Evolutionary conservation across 2,113 vertebrate genomes (phyloP), one percentile per base, ranked within the genome.

Genomic region (Crotalus viridis): DNA sequence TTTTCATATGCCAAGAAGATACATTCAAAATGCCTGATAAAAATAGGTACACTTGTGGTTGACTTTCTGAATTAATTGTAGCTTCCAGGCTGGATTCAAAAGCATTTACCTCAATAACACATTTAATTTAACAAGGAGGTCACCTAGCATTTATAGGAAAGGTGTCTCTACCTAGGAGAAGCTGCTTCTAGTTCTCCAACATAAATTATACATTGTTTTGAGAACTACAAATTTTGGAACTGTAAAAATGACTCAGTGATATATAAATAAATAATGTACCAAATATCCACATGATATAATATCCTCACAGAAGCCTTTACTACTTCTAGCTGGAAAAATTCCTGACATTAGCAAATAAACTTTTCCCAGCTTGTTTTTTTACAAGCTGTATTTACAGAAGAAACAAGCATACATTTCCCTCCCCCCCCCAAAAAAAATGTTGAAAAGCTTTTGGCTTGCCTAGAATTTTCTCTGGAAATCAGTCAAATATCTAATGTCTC

Each of bases 391-490:
- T 96, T 33, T 51, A 51, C 92, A 21, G 0, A 6, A 26, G 10
- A 74, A 15, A 91, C 22, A 92, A 5, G 55, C 28, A 64, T 26
- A 3, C 17, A 54, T 10, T 5, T 52, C 0, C 93, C 96, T 56
- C 21, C 2, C n/a, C 19, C 19, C 3, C 85, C 19, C 46, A 3
- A 8, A 90, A 1, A 5, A 28, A 39, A 91, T 64, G 87, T 92
- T 93, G 28, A 21, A 28, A 26, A 10, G 5, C 74, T 89, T 93
- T 94, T 93, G 26, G 7, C 17, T 85, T 33, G 87, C 55, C 39
- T 87, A 61, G 39, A n/a, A 81, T 96, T 96, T 96, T 92, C 87
- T 91, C 1, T 89, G 92, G 86, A 93, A 92, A 28, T 6, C 46
- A 54, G 55, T 46, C 85, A 94, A 93, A 52, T 0, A 0, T 0